Evolutionary conservation across 2,888 invertebrate genomes (phyloP), one percentile per base, ranked within the genome.

Genomic region (Geophilus truncorum): DNA sequence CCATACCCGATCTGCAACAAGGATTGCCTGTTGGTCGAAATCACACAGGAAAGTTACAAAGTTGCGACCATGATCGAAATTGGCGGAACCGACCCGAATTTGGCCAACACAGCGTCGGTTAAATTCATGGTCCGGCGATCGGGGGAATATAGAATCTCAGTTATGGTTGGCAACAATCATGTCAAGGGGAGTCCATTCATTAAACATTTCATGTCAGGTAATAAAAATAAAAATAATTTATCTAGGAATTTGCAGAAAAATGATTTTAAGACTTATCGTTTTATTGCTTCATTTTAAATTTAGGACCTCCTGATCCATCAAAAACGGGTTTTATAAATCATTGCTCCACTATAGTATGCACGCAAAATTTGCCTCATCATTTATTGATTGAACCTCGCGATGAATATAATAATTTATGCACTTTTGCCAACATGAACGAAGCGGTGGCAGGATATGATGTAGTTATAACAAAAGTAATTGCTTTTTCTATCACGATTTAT

Each of bases 1-100:
- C 94, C 96, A 83, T 97, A 96, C 90, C 96, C 96, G 84, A 93
- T 97, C 86, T 95, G 95, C 88, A 95, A 95, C 90, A 94, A 94
- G 82, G 97, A 97, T 89, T 93, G 94, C 87, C 91, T 97, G 84
- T 91, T 92, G 84, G 93, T 96, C 83, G 93, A 94, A 88, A 94
- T 97, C 85, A 92, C 93, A 81, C 94, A 95, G 86, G 94, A 94
- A 83, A 92, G 93, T 75, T 91, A 93, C 85, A 88, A 93, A 91
- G 91, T 94, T 83, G 92, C 95, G 12, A 93, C 94, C 76, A 92
- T 95, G 82, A 91, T 94, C 84, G 95, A 96, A 88, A 89, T 96
- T 85, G 96, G 96, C 75, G 93, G 94, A 9, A 91, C 92, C 36
- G 94, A 95, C 87, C 94, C 95, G 23, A 91, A 93, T 85, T 92